phyloP scores from a whole-genome alignment of 2,797 vertebrate genomes.

The Dendrocincla fuliginosa region DNA sequence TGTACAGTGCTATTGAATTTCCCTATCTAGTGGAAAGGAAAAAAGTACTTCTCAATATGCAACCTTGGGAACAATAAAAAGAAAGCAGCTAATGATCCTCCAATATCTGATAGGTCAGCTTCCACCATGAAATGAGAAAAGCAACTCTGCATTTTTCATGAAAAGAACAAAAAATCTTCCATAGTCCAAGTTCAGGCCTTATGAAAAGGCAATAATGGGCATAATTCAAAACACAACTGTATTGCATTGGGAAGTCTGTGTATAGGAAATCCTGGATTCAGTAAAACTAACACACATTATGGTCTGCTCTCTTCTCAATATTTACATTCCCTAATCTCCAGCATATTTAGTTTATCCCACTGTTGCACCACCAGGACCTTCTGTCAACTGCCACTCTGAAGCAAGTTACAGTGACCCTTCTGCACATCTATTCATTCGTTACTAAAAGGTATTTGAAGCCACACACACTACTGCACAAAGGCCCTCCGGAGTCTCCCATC shows the following conservation, averaged over 20 bases:
- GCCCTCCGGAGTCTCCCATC: not conserved
- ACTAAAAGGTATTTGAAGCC: not conserved
- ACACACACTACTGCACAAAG: not conserved
- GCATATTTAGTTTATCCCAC: not conserved
- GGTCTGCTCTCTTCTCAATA: not conserved
- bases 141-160: not conserved
- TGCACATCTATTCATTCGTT: accelerated
- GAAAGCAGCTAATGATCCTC: not conserved
- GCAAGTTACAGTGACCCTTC: not conserved
- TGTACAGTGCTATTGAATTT: not conserved
- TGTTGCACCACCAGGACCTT: not conserved
- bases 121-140: not conserved
- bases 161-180: not conserved
- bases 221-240: not conserved
- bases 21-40: not conserved
- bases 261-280: not conserved
- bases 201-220: not conserved
- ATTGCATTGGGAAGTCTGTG: accelerated
- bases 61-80: not conserved
- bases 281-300: not conserved
- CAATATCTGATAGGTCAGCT: not conserved
- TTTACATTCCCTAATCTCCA: not conserved
- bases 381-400: not conserved
- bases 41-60: not conserved
- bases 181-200: not conserved